Percentiles rank a stretch among this genome's conserved stretches.
These are phyloP conservation scores for Danio albolineatus DNA, from an alignment of 2,797 vertebrate species.

Conservation along the genomic window DNA sequence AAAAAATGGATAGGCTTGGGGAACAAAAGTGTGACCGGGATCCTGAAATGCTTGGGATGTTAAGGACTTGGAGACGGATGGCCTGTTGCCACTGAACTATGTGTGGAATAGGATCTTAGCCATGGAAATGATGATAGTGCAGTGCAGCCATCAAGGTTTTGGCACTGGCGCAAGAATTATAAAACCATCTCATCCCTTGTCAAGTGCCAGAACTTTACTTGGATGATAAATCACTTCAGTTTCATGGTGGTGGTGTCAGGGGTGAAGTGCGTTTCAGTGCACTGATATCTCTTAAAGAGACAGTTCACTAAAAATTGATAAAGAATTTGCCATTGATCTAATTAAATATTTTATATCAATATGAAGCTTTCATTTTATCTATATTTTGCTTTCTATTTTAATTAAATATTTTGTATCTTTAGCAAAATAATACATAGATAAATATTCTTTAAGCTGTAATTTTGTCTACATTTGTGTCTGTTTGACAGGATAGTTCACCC, in stretches of 20 bases:
- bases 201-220: slow-evolving; percentile 68
- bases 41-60: slow-evolving; percentile 35
- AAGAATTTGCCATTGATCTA: too few relatives aligned
- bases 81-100: slow-evolving; percentile 38
- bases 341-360: too few relatives aligned
- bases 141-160: slow-evolving; percentile 66
- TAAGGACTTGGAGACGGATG: slow-evolving; percentile 33
- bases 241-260: slow-evolving; percentile 65
- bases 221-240: slow-evolving; percentile 74
- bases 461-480: too few relatives aligned
- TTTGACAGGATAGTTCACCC: too few relatives aligned
- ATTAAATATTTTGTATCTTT: too few relatives aligned
- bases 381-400: too few relatives aligned
- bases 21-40: slow-evolving; percentile 42
- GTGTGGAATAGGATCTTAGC: slow-evolving; percentile 54
- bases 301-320: too few relatives aligned
- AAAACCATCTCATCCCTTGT: slow-evolving; percentile 58
- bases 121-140: slow-evolving; percentile 64
- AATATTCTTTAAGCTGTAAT: too few relatives aligned
- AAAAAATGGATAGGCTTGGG: slow-evolving; percentile 42
- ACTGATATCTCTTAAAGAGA: slow-evolving; percentile 62
- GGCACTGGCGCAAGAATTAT: slow-evolving; percentile 61
- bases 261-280: slow-evolving; percentile 56
- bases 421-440: too few relatives aligned
- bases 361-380: too few relatives aligned